Evolutionary conservation across 2,797 vertebrate genomes (phyloP).

Genomic region (Crotalus adamanteus): DNA sequence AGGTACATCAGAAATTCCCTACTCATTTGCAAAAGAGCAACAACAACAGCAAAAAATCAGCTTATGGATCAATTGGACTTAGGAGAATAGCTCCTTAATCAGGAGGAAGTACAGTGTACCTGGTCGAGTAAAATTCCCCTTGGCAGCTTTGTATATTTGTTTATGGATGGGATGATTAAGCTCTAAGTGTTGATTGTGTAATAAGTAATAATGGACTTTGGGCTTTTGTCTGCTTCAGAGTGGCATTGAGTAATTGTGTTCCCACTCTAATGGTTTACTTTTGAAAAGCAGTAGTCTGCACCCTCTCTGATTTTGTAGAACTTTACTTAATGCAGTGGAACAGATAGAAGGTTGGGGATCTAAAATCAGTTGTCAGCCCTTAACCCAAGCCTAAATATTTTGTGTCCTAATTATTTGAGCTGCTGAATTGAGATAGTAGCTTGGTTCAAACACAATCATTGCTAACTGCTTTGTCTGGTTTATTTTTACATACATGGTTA

Average conservation of each 20-base stretch:
- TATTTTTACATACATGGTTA: neutral
- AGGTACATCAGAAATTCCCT: neutral
- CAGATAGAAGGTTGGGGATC: neutral
- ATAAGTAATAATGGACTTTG: neutral
- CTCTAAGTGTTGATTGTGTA: neutral
- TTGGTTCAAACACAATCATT: neutral
- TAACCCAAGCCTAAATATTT: neutral
- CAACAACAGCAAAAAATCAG: neutral
- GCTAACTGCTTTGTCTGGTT: neutral
- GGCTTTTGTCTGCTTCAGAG: neutral
- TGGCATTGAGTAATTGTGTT: neutral
- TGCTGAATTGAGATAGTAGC: neutral
- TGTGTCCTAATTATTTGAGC: neutral
- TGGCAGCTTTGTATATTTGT: neutral
- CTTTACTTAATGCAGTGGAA: neutral
- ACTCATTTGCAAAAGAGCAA: neutral
- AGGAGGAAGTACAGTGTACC: neutral
- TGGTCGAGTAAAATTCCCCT: constrained; percentile 1
- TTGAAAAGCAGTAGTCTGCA: neutral
- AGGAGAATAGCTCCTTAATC: neutral
- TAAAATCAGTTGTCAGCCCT: neutral
- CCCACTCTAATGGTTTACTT: neutral
- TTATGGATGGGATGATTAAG: neutral
- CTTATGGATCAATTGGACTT: neutral
- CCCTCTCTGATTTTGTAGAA: neutral